A percentile compares a stretch with the other conserved stretches of the same genome.
Conservation (phyloP, 2,888 invertebrate genomes). For the Tetranychus truncatus region DNA sequence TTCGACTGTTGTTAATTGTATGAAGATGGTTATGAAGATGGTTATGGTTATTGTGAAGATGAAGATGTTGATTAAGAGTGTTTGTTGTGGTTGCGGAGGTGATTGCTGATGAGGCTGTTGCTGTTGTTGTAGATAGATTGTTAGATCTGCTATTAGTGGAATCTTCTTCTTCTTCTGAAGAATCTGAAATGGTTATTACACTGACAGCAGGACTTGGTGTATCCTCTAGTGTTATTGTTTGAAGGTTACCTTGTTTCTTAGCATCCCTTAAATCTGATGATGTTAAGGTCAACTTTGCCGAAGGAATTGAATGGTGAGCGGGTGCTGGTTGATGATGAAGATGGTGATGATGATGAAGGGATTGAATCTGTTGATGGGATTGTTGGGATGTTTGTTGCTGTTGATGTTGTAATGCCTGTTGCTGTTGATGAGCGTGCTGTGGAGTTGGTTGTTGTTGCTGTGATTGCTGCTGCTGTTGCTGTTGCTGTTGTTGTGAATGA, state of each 20-base stretch:
- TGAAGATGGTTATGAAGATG: neutral
- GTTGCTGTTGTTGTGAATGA: slow-evolving; percentile 9
- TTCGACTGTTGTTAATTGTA: neutral
- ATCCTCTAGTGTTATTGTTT: slow-evolving; percentile 83
- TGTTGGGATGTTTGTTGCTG: slow-evolving; percentile 20
- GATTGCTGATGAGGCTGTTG: neutral
- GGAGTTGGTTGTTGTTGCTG: slow-evolving; percentile 17
- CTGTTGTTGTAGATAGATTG: neutral
- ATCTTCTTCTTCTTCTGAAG: slow-evolving; percentile 56
- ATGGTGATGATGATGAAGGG: slow-evolving; percentile 30
- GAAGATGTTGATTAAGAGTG: slow-evolving; percentile 2
- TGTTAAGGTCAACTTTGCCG: neutral
- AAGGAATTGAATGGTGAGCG: slow-evolving; percentile 21
- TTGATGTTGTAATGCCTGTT: slow-evolving; percentile 28
- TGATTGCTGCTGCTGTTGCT: neutral
- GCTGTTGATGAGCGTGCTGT: slow-evolving; percentile 28
- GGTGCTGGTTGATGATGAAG: slow-evolving; percentile 26
- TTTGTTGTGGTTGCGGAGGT: neutral
- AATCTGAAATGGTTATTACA: slow-evolving; percentile 85
- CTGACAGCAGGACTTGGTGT: slow-evolving; percentile 85
- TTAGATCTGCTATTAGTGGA: neutral
- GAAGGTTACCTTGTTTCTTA: slow-evolving; percentile 37
- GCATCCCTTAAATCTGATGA: slow-evolving; percentile 4
- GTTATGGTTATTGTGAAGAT: neutral
- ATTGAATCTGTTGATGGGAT: slow-evolving; percentile 13